Conservation (phyloP, 2,888 invertebrate genomes). For the Ennomos erosarius region DNA sequence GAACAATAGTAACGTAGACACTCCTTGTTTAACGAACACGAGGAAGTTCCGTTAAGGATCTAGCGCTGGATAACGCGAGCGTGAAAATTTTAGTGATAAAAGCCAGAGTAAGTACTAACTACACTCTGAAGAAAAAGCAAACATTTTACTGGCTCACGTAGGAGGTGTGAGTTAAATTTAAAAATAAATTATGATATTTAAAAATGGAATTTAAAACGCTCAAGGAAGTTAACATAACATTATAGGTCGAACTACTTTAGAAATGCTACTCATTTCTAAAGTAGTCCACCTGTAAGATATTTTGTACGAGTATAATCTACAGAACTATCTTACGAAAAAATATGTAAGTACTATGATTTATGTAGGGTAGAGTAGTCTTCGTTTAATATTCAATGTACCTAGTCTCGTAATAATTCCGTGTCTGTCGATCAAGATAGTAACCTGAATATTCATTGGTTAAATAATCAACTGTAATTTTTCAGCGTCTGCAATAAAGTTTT, state of each 20-base stretch:
- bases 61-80: slow-evolving; percentile 35
- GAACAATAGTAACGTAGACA: slow-evolving; percentile 64
- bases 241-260: no score
- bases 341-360: no score
- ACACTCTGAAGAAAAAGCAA: no score
- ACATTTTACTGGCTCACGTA: slow-evolving; percentile 35
- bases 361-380: no score
- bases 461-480: slow-evolving; percentile 21
- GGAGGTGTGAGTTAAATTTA: slow-evolving; percentile 18
- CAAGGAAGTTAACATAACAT: no score
- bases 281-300: no score
- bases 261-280: no score
- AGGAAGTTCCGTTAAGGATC: slow-evolving; percentile 52
- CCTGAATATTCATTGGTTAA: slow-evolving; percentile 29
- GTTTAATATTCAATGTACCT: no score
- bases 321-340: no score
- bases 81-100: slow-evolving; percentile 38
- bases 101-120: no score
- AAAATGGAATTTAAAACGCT: no score
- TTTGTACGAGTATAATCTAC: no score
- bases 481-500: slow-evolving; percentile 24
- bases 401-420: slow-evolving; percentile 30
- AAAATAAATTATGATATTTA: slow-evolving; percentile 25
- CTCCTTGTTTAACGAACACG: slow-evolving; percentile 62
- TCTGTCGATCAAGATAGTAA: slow-evolving; percentile 21